These are phyloP conservation scores for Staurois parvus DNA, from an alignment of 2,797 vertebrate genomes.

Conservation along the genomic window DNA sequence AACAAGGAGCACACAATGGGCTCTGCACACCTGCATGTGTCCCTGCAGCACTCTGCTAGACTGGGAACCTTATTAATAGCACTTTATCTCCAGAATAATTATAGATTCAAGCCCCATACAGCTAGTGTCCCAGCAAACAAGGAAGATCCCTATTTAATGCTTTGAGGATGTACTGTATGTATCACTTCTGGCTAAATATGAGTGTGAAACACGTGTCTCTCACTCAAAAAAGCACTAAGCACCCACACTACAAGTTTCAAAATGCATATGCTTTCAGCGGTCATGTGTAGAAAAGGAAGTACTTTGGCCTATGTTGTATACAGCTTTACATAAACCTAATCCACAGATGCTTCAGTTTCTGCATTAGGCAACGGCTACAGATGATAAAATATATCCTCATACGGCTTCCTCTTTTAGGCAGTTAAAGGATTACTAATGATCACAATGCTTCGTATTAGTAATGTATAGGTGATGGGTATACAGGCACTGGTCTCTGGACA, in stretches of 20 bases:
- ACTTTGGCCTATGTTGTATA: neutral
- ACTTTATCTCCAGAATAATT: neutral
- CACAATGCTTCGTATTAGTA: neutral
- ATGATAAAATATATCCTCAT: neutral
- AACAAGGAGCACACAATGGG: neutral
- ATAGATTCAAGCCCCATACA: neutral
- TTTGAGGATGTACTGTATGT: neutral
- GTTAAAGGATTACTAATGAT: neutral
- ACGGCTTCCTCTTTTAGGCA: neutral
- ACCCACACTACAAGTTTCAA: neutral
- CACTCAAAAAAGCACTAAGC: too few relatives aligned
- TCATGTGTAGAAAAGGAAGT: neutral
- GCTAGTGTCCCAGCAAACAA: neutral
- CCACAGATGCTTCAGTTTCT: neutral
- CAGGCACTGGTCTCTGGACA: neutral
- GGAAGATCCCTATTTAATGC: neutral
- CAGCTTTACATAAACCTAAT: neutral
- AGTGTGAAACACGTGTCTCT: conserved; percentile 4
- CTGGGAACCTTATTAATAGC: neutral
- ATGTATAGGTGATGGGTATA: neutral
- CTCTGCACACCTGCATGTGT: neutral
- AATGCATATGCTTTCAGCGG: neutral
- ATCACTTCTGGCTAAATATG: neutral
- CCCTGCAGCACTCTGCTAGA: neutral
- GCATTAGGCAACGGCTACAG: neutral